phyloP scores from a whole-genome alignment of 2,888 invertebrate species.

The Carabus problematicus region DNA sequence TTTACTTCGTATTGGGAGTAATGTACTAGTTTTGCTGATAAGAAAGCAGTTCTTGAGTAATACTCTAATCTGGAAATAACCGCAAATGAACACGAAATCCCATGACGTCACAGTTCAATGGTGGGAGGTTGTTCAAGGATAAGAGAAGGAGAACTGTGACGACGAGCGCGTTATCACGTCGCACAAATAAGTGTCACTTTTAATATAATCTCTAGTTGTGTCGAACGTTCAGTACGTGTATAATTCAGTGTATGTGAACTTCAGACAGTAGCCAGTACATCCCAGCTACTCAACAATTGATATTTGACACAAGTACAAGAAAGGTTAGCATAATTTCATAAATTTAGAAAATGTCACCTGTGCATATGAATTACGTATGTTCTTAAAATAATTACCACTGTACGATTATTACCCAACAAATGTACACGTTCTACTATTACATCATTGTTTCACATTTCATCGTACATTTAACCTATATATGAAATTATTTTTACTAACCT shows the following conservation, averaged over 20 bases:
- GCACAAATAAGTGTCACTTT: constrained; percentile 22
- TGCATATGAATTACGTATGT: too few relatives aligned
- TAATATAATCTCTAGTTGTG: constrained; percentile 2
- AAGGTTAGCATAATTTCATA: too few relatives aligned
- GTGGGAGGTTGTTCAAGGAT: constrained; percentile 11
- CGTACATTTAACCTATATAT: not conserved
- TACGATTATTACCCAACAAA: not conserved
- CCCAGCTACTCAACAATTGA: too few relatives aligned
- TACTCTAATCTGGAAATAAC: constrained; percentile 1
- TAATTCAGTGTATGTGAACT: constrained; percentile 6
- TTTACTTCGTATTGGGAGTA: too few relatives aligned
- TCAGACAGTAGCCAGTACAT: not conserved
- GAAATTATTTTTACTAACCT: not conserved
- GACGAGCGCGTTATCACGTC: constrained; percentile 27
- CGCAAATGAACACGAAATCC: constrained; percentile 1
- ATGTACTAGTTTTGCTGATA: not conserved
- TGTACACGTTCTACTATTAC: not conserved
- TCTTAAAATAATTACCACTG: too few relatives aligned
- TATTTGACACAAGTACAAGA: too few relatives aligned
- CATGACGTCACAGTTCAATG: not conserved
- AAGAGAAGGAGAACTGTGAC: not conserved
- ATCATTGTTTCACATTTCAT: constrained; percentile 2
- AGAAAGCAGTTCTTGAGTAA: constrained; percentile 23
- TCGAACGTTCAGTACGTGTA: constrained; percentile 12
- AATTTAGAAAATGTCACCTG: too few relatives aligned